phyloP scores from a whole-genome alignment of 1,140 invertebrate species.

The Hyles vespertilio region DNA sequence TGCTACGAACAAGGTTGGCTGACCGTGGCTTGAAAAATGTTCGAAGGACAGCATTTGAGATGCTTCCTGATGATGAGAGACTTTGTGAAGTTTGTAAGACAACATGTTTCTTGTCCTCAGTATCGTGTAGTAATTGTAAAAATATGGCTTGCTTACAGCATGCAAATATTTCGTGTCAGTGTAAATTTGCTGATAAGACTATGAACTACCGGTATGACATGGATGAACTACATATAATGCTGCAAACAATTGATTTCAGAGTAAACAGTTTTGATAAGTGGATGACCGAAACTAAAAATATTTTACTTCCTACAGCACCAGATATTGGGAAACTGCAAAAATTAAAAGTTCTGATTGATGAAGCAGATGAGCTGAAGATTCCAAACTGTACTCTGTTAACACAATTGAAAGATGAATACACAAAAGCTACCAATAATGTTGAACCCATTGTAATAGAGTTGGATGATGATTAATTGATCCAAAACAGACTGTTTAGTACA shows the following conservation, averaged over 20 bases:
- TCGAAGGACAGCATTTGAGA: conserved; percentile 93
- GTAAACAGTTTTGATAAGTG: conserved; percentile 95
- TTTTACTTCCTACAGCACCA: conserved; percentile 85
- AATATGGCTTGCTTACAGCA: conserved; percentile 93
- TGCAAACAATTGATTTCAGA: conserved; percentile 91
- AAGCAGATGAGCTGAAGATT: conserved; percentile 71
- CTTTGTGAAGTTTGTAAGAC: conserved; percentile 98
- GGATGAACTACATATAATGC: conserved; percentile 93
- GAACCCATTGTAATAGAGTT: conserved; percentile 72
- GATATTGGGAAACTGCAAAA: conserved; percentile 81
- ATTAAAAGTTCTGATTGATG: conserved; percentile 72
- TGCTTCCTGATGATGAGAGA: conserved; percentile 95
- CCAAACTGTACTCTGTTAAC: conserved; percentile 67
- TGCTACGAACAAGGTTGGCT: conserved; percentile 85
- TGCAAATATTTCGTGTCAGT: conserved; percentile 89
- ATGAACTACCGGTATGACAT: conserved; percentile 93
- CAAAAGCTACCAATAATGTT: conserved; percentile 54
- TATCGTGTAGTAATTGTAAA: conserved; percentile 90
- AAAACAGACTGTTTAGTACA: conserved; percentile 31
- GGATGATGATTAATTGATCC: conserved; percentile 57
- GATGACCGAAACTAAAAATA: conserved; percentile 89
- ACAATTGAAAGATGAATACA: conserved; percentile 61
- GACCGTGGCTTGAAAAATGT: conserved; percentile 88
- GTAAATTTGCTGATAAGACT: conserved; percentile 86
- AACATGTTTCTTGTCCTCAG: conserved; percentile 96